Conservation (phyloP, 2,113 vertebrate genomes). For the Bos indicus region DNA sequence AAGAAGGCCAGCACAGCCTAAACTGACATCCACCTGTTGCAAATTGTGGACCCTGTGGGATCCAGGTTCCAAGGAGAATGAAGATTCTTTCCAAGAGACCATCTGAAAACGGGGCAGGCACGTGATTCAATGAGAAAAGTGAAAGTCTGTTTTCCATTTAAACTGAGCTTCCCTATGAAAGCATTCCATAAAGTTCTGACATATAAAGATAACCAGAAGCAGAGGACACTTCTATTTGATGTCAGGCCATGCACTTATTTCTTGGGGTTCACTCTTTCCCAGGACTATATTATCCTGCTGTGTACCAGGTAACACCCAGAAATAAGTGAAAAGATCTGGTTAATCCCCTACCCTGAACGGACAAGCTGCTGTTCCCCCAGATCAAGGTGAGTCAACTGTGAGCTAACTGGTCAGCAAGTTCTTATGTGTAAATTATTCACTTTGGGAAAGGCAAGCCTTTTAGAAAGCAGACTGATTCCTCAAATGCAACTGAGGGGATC, state of each 20-base stretch:
- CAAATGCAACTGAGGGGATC: not conserved
- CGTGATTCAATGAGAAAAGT: not conserved
- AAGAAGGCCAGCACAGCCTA: not conserved
- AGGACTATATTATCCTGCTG: not conserved
- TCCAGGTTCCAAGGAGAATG: not conserved
- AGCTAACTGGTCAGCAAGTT: not conserved
- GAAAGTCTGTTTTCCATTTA: constrained; percentile 60
- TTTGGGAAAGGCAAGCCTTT: not conserved
- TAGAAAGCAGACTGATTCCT: not conserved
- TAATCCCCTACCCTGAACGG: not conserved
- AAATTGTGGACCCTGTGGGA: not conserved
- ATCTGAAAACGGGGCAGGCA: not conserved
- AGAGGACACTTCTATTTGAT: constrained; percentile 45
- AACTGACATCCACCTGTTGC: constrained; percentile 25
- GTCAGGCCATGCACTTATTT: not conserved
- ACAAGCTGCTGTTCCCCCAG: not conserved
- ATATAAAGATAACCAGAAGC: constrained; percentile 51
- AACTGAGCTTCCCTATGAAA: constrained; percentile 55
- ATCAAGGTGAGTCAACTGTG: not conserved
- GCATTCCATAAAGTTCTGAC: constrained; percentile 41
- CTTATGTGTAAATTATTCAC: not conserved
- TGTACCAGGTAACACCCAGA: not conserved
- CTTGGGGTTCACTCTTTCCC: not conserved
- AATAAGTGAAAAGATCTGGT: not conserved
- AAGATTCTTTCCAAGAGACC: not conserved